Evolutionary conservation across 1,140 invertebrate species (phyloP).

Genomic region (Melitaea cinxia): DNA sequence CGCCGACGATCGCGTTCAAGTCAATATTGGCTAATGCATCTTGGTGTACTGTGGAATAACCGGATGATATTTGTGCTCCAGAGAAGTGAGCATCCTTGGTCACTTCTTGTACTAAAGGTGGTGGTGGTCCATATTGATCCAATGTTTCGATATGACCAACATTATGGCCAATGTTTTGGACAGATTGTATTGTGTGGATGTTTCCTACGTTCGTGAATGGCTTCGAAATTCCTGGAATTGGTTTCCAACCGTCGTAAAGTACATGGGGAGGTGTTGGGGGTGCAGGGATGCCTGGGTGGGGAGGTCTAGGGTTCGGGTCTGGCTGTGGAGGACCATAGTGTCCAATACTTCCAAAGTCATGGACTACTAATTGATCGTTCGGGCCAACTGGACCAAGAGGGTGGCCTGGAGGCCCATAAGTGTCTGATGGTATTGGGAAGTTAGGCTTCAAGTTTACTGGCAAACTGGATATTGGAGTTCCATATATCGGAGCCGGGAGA

Average conservation of each 20-base stretch:
- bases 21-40: slow-evolving; percentile 76
- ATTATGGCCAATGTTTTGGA: slow-evolving; percentile 31
- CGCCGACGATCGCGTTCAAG: slow-evolving; percentile 74
- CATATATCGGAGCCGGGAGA: slow-evolving; percentile 77
- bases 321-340: slow-evolving; percentile 83
- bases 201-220: slow-evolving; percentile 51
- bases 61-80: slow-evolving; percentile 60
- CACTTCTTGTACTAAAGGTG: slow-evolving; percentile 55
- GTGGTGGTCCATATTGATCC: slow-evolving; percentile 65
- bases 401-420: slow-evolving; percentile 76
- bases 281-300: slow-evolving; percentile 85
- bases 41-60: slow-evolving; percentile 73
- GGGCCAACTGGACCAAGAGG: slow-evolving; percentile 62
- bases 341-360: slow-evolving; percentile 58
- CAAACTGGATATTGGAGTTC: slow-evolving; percentile 68
- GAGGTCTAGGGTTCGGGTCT: slow-evolving; percentile 78
- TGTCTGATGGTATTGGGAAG: slow-evolving; percentile 72
- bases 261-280: slow-evolving; percentile 88
- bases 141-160: slow-evolving; percentile 45
- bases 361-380: slow-evolving; percentile 67
- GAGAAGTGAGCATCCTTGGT: slow-evolving; percentile 49
- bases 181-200: slow-evolving; percentile 34
- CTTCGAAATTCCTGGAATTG: slow-evolving; percentile 85
- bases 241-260: slow-evolving; percentile 92
- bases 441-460: slow-evolving; percentile 78